A percentile compares a stretch with the other conserved stretches of the same genome.
Evolutionary conservation across 2,888 invertebrate species (phyloP).

Genomic region (Glyphotaelius pellucidus): DNA sequence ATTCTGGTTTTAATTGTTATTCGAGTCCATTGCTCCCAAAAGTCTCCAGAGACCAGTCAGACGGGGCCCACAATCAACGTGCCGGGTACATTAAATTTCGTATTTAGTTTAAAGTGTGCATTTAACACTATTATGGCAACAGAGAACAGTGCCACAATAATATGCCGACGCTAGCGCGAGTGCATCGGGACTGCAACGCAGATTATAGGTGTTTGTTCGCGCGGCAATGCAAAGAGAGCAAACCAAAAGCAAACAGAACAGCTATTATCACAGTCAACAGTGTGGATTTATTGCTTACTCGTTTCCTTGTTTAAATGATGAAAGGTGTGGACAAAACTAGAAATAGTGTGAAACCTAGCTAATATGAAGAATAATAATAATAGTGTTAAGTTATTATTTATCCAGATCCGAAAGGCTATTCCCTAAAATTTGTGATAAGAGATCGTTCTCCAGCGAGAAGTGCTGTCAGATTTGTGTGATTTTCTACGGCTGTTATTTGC

Average conservation of each 20-base stretch:
- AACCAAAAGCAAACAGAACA: background rate
- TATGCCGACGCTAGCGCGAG: background rate
- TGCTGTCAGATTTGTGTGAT: too few relatives aligned
- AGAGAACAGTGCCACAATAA: background rate
- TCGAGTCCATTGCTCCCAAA: background rate
- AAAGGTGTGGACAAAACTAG: background rate
- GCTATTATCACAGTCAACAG: background rate
- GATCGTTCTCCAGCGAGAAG: too few relatives aligned
- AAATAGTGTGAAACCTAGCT: background rate
- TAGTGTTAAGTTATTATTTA: too few relatives aligned
- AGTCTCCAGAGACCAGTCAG: background rate
- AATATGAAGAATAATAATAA: too few relatives aligned
- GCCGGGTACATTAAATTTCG: background rate
- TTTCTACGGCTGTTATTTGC: too few relatives aligned
- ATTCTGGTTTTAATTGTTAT: background rate
- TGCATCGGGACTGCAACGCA: background rate
- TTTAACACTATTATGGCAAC: background rate
- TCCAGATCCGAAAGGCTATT: too few relatives aligned
- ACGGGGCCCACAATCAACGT: background rate
- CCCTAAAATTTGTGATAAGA: too few relatives aligned
- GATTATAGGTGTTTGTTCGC: background rate
- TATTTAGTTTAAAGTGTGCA: background rate
- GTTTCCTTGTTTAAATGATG: background rate
- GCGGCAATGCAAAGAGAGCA: background rate
- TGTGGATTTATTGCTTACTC: background rate